phyloP scores from a whole-genome alignment of 2,113 vertebrate species.

The Athene noctua region DNA sequence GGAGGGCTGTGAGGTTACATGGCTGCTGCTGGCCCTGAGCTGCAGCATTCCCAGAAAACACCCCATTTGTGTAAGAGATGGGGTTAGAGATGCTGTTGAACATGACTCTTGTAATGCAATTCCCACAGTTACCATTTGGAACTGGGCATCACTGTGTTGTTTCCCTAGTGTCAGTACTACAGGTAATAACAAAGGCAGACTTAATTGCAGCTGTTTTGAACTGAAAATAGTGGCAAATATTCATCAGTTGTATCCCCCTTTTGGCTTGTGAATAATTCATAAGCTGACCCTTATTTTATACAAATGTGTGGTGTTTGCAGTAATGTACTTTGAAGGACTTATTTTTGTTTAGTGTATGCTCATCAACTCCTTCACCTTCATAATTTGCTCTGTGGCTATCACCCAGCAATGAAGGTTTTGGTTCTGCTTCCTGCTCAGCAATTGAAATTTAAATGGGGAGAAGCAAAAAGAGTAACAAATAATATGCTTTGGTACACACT shows the following conservation, averaged over 20 bases:
- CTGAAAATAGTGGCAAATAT: neutral
- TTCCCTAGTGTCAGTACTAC: neutral
- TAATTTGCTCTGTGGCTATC: slow-evolving; percentile 23
- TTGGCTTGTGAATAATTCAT: slow-evolving; percentile 16
- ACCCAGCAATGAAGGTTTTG: slow-evolving; percentile 1
- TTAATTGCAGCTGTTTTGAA: neutral
- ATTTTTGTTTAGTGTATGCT: neutral
- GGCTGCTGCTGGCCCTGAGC: neutral
- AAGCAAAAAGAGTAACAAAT: slow-evolving; percentile 52
- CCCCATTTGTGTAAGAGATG: rapidly evolving
- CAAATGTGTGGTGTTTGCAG: neutral
- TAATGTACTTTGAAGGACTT: neutral
- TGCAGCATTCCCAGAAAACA: neutral
- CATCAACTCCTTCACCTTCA: slow-evolving; percentile 6
- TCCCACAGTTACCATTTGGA: neutral
- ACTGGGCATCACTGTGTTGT: rapidly evolving
- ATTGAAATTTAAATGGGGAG: slow-evolving; percentile 44
- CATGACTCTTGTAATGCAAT: neutral
- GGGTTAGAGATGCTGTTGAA: neutral
- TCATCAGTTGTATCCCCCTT: neutral
- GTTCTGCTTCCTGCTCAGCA: slow-evolving; percentile 33
- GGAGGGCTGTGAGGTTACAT: neutral
- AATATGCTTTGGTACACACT: slow-evolving; percentile 45
- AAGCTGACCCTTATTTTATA: neutral
- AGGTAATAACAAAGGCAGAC: neutral